Evolutionary conservation across 2,888 invertebrate species (phyloP), one percentile per base, ranked within the genome.

Genomic region (Pasiphila rectangulata): DNA sequence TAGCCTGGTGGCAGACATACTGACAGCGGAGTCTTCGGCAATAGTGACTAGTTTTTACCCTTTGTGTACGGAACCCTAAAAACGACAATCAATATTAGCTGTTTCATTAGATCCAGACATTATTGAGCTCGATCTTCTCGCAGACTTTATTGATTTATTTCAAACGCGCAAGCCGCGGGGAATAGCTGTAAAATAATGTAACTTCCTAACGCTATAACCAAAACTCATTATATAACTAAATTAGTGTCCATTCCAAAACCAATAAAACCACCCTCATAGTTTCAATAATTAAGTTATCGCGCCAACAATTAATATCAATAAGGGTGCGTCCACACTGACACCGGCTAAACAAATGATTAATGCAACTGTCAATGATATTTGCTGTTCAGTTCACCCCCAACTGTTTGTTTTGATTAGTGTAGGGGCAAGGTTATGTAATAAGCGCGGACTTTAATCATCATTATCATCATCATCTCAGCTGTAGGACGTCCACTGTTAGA

Each of bases 261-360:
- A 4, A 43, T 48, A 48, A 48, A 48, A 48, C 39, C 39, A 35
- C 48, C 48, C 48, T 19, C 43, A 48, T 48, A 34, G 24, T 19
- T 17, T 19, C 16, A 61, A 56, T 54, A 61, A 63, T 63, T 52
- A 55, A 59, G 59, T 61, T 61, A 59, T 57, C 45, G 21, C 43
- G 30, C 27, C 39, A 32, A 54, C 61, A 57, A 65, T 64, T 59
- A 63, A 62, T 65, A 61, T 59, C 57, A 59, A 60, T 64, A 62
- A 60, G 56, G 55, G 45, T 29, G 50, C 34, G 47, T 49, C 48
- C 55, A 51, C 56, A 57, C 45, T 45, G 48, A 27, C 55, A 58
- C 56, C 55, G 36, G 51, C 57, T 55, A 50, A 56, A 43, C 49
- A 48, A 47, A 54, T 57, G 60, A 57, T 55, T 52, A 51, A 60